Percentiles rank a stretch among this genome's conserved stretches.
Evolutionary conservation across 2,888 invertebrate genomes (phyloP).

Genomic region (Acanthococcus lagerstroemiae): DNA sequence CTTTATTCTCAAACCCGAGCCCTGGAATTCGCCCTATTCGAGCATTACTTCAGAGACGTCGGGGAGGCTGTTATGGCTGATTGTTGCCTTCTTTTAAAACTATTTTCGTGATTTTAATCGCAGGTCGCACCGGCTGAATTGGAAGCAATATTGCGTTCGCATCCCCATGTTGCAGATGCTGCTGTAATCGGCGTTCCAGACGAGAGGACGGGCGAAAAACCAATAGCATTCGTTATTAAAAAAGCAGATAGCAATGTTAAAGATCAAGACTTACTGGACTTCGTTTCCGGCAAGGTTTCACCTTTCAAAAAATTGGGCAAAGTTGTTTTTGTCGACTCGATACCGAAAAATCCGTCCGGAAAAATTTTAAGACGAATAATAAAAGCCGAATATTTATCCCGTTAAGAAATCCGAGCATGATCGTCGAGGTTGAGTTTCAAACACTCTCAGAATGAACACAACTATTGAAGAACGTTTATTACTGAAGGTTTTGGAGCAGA

Average conservation of each 20-base stretch:
- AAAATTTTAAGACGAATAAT: conserved; percentile 64
- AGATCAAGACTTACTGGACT: conserved; percentile 49
- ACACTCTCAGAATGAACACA: too few relatives aligned
- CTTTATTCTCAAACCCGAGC: too few relatives aligned
- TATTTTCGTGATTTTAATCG: too few relatives aligned
- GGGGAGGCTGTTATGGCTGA: too few relatives aligned
- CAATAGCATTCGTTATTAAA: conserved; percentile 61
- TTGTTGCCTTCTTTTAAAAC: too few relatives aligned
- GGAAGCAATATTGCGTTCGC: conserved; percentile 60
- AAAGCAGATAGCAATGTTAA: conserved; percentile 45
- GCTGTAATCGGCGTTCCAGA: conserved; percentile 71
- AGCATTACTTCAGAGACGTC: too few relatives aligned
- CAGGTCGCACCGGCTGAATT: conserved; percentile 79
- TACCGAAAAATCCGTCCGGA: conserved; percentile 65
- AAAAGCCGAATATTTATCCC: conserved; percentile 40
- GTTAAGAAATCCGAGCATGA: background rate
- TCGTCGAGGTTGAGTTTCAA: too few relatives aligned
- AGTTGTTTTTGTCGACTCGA: conserved; percentile 55
- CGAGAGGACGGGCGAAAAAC: conserved; percentile 59
- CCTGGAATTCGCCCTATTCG: too few relatives aligned
- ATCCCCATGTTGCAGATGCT: conserved; percentile 65
- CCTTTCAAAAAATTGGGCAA: conserved; percentile 67
- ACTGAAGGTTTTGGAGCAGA: too few relatives aligned
- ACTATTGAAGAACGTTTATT: too few relatives aligned
- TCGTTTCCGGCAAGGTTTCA: conserved; percentile 46